These are phyloP conservation scores for Chauna torquata DNA, from an alignment of 2,113 vertebrate genomes.

Conservation along the genomic window DNA sequence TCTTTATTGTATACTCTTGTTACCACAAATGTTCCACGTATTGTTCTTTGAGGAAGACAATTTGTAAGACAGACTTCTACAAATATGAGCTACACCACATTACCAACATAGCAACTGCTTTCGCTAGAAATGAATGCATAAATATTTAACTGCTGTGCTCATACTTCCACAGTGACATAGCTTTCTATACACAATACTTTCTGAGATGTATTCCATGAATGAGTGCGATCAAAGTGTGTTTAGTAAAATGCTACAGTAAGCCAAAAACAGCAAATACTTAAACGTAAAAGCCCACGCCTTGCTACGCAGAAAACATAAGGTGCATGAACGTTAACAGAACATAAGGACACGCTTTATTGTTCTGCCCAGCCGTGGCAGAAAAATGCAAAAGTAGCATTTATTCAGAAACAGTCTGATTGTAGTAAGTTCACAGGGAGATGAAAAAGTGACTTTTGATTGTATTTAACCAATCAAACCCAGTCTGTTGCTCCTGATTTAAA, in stretches of 20 bases:
- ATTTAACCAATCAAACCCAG: neutral
- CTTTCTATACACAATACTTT: neutral
- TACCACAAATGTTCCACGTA: neutral
- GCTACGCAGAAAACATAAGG: neutral
- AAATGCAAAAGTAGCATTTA: neutral
- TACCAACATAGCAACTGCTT: neutral
- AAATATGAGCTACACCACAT: neutral
- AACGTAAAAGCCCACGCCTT: neutral
- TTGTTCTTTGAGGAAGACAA: conserved; percentile 18
- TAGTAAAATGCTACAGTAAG: neutral
- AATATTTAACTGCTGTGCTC: neutral
- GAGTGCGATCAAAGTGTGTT: neutral
- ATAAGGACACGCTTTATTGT: neutral
- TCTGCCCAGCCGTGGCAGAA: neutral
- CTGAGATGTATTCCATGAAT: neutral
- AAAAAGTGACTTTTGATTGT: neutral
- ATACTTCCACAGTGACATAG: neutral
- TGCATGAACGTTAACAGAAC: fast-evolving
- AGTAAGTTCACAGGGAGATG: neutral
- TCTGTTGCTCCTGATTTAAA: neutral
- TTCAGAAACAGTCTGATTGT: neutral
- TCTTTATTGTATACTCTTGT: neutral
- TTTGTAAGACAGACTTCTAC: neutral
- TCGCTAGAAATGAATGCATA: neutral
- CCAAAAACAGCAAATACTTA: neutral